Base-by-base conservation (phyloP, 2,797 vertebrate species). In the Acrossocheilus wenchowensis region DNA sequence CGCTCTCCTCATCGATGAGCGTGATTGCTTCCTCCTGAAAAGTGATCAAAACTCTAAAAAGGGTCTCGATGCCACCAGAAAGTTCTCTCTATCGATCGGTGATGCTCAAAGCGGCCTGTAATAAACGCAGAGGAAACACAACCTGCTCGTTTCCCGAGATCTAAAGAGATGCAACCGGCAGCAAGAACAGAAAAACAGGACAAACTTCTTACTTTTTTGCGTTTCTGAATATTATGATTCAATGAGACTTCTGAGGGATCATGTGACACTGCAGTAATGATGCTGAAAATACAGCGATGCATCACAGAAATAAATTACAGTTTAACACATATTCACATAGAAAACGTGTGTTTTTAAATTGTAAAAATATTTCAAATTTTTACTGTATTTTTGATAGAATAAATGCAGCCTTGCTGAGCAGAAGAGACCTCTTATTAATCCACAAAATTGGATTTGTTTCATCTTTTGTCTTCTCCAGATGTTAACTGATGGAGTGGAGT, bases 1-100 rank as follows among this genome's bases (percentile, higher is more conserved):
- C 78, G 66, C 90, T 88, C 89, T 54, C 82, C 91, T 93, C 93
- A 94, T 94, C 94, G 93, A 95, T 93, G 90, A 90, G 88, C 90
- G 90, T 83, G 92, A 94, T 93, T 92, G 91, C 92, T 91, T 91
- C 91, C 23, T 66, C 9, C 60, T 21, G 68, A 84, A 86, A 89
- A 89, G 85, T 82, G 79, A 88, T 88, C 62, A 81, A 86, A 79
- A 71, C 83, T 88, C 82, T 48, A 48, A 34, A 83, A 81, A 26
- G 82, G 34, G 26, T 75, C 78, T 75, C 66, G 66, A 85, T 81
- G 85, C 19, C 68, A 43, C 19, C 60, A 43, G 69, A 66, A 78
- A 68, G 77, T 73, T 77, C 92, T 89, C 84, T 7, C 91, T 52
- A 94, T 94, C 74, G 83, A 91, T 39, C 0, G 84, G 89, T 81